Evolutionary conservation across 2,113 vertebrate genomes (phyloP), one percentile per base, ranked within the genome.

Genomic region (Myodes glareolus): DNA sequence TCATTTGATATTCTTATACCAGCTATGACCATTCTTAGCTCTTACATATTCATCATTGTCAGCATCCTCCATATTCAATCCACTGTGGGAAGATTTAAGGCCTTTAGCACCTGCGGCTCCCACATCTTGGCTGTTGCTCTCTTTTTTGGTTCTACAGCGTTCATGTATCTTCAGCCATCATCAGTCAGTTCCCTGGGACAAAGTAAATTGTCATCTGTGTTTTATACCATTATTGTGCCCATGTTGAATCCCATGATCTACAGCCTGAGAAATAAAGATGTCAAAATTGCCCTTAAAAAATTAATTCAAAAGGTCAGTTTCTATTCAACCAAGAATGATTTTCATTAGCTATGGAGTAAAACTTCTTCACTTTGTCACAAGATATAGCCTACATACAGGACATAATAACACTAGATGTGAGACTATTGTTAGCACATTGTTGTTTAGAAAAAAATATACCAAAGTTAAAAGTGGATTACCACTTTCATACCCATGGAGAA

Each of bases 201-300:
- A 0, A 94, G 75, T 13, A 98, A 97, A 81, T 52, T 96, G 33
- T 94, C 77, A 1, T 98, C 89, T 78, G 31, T 91, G 61, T 91
- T 91, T 91, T 97, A 97, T 12, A 95, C 88, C 0, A 45, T 89
- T 25, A 3, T 98, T 12, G 92, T 91, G 47, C 97, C 97, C 42
- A 92, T 96, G 96, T 12, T 97, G 42, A 98, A 98, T 31, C 96
- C 96, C 11, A 4, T 98, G 21, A 96, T 96, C 58, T 98, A 97
- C 36, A 98, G 97, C 8, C 75, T 77, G 11, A 77, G 75, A 12
- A 77, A 77, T 85, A 85, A 65, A 16, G 82, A 85, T 47, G 82
- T 85, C 25, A 85, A 58, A 58, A 58, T 58, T 58, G 55, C 29
- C 65, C 65, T 67, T 5, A 31, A 31, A 67, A 67, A 67, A 13